A percentile compares a stretch with the other conserved stretches of the same genome.
phyloP scores from a whole-genome alignment of 2,797 vertebrate genomes.

The Thalassophryne amazonica region DNA sequence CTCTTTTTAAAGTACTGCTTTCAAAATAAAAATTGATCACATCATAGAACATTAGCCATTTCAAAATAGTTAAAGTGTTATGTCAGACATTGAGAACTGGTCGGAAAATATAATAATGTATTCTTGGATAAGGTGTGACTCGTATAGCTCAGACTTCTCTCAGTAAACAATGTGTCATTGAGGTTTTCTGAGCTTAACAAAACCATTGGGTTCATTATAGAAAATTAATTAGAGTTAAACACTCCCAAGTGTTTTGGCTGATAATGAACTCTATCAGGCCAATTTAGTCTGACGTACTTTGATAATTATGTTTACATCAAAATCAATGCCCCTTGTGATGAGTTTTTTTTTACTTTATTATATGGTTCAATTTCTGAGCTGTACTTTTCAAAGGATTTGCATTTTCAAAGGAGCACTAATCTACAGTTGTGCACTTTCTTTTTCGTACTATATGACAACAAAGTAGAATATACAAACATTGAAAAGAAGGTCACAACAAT shows the following conservation, averaged over 20 bases:
- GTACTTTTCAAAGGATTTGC: no score
- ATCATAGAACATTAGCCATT: no score
- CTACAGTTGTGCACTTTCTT: no score
- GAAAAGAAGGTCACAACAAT: no score
- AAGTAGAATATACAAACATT: no score
- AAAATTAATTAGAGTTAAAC: conserved; percentile 81
- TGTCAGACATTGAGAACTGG: no score
- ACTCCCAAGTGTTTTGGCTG: conserved; percentile 79
- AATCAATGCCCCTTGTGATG: conserved; percentile 73
- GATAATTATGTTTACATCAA: conserved; percentile 81
- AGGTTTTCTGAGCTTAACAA: conserved; percentile 74
- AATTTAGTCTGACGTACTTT: conserved; percentile 69
- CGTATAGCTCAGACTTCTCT: no score
- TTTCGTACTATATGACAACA: no score
- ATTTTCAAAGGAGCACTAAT: no score
- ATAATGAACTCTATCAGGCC: conserved; percentile 81
- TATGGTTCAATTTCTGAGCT: conserved; percentile 20
- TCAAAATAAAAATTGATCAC: not conserved
- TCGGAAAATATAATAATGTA: no score
- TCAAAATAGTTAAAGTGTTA: no score
- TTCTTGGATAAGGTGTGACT: conserved; percentile 40
- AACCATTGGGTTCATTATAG: conserved; percentile 78
- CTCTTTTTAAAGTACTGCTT: not conserved
- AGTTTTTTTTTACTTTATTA: conserved; percentile 42
- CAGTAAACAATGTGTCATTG: conserved; percentile 73